Evolutionary conservation across 2,888 invertebrate genomes (phyloP).

Genomic region (Amphipyra berbera): DNA sequence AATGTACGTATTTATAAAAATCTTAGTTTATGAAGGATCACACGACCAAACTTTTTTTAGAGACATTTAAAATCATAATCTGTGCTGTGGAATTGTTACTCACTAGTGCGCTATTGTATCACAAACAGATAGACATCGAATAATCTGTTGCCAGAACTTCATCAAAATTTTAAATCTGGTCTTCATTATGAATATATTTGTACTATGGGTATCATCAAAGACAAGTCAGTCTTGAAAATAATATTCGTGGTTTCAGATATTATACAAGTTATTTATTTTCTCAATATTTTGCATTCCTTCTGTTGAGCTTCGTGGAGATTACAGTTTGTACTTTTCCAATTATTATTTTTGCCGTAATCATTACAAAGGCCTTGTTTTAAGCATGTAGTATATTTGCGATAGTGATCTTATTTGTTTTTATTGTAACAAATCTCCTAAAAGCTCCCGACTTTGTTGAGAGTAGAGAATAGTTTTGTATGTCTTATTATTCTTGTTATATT

Average conservation of each 20-base stretch:
- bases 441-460: constrained; percentile 72
- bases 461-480: constrained; percentile 63
- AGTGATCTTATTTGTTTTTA: constrained; percentile 47
- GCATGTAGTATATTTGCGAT: constrained; percentile 53
- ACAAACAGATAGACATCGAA: constrained; percentile 46
- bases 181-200: constrained; percentile 29
- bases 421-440: constrained; percentile 62
- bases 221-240: constrained; percentile 48
- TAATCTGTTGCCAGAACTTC: constrained; percentile 48
- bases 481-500: constrained; percentile 37
- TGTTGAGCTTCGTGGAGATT: constrained; percentile 70
- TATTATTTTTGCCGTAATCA: constrained; percentile 47
- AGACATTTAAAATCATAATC: constrained; percentile 61
- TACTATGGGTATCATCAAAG: constrained; percentile 40
- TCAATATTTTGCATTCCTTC: constrained; percentile 73
- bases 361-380: constrained; percentile 50
- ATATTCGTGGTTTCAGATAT: constrained; percentile 48
- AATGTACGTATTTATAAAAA: constrained; percentile 77
- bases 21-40: constrained; percentile 69
- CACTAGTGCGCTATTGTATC: constrained; percentile 67
- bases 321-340: constrained; percentile 50
- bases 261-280: constrained; percentile 60
- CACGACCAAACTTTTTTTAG: constrained; percentile 75
- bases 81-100: constrained; percentile 82
- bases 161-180: constrained; percentile 11